Base-by-base conservation (phyloP, 2,113 vertebrate genomes). In the Embiotoca jacksoni region DNA sequence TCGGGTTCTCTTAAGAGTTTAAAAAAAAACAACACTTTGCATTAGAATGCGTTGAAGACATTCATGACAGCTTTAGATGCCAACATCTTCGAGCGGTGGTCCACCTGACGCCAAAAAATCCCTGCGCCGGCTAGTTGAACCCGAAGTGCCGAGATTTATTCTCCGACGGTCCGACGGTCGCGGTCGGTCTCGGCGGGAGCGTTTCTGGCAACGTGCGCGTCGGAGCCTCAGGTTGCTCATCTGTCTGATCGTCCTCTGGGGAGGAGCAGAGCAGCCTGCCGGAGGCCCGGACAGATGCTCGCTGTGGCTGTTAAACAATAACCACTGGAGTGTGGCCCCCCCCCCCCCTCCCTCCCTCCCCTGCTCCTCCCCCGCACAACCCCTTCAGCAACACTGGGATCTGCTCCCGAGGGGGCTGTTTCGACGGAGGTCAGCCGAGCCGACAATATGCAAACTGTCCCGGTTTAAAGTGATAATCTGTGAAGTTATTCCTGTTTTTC, bases 211-310 rank as follows among this genome's bases (percentile, higher is more conserved):
- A 53, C 44, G 71, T 70, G 71, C n/a, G 50, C n/a, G n/a, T 4
- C 33, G 33, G 32, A 85, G 74, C 88, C 88, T 86, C 81, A 76
- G 75, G 88, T 78, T 80, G 66, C 79, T 88, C 91, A 87, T 89
- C 87, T 89, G 85, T 81, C 88, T 69, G 83, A 69, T 66, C 4
- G 1, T 74, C 76, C 91, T 90, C 60, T 11, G 61, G 85, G 83
- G 83, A 70, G 73, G 33, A 58, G 72, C 55, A 47, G 49, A 61
- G 61, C 72, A 67, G 59, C 60, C 61, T 68, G 77, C 61, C 11
- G 47, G n/a, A 7, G 66, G 81, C 61, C 15, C 10, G 16, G 59
- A 69, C 89, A 92, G 88, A 86, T 91, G 91, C 86, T 91, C 77
- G 16, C 75, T 36, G 67, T 78, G 79, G 47, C 79, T 75, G 78